Base-by-base conservation (phyloP, 2,888 invertebrate genomes). In the Scaptomyza polygonia region DNA sequence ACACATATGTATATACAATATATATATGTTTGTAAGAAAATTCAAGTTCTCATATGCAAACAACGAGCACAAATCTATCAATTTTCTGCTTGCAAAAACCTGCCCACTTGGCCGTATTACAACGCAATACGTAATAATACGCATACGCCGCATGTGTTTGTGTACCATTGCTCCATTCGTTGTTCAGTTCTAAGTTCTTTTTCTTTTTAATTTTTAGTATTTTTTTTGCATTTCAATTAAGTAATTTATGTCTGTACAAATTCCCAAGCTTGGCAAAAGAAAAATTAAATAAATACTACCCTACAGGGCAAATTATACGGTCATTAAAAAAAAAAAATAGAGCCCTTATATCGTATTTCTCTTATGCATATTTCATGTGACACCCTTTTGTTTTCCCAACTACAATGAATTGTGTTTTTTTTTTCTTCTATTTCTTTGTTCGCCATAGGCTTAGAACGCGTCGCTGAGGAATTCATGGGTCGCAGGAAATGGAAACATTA, bases 381-480 rank as follows among this genome's bases (percentile, higher is more conserved):
- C 39, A 66, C 25, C 45, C 45, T 49, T 53, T 58, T 16, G 25
- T 8, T 27, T 40, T 29, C 48, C n/a, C 25, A 55, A 3, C 48
- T 47, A 12, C 32, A 47, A 49, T 43, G 25, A 43, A 32, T n/a
- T 11, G 18, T 12, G 4, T 12, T 18, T 54, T 18, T 32, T 12
- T 1, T 27, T n/a, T 36, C 32, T 43, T 6, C 8, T 1, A 16
- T 52, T 25, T n/a, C 12, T 18, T 29, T 25, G 0, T 40, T 27
- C 29, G 0, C 34, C 34, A 9, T 93, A 97, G 97, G 97, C 95
- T 95, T 97, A 96, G 97, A 97, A 96, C 95, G 96, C 94, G 96
- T 97, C 94, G 97, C 97, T 94, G 97, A 97, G 94, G 97, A 97
- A 96, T 96, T 97, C 95, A 97, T 97, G 97, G 97, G 97, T 94